Conservation (phyloP, 92 coral and sea anemone genomes). For the Meandrina meandrites region DNA sequence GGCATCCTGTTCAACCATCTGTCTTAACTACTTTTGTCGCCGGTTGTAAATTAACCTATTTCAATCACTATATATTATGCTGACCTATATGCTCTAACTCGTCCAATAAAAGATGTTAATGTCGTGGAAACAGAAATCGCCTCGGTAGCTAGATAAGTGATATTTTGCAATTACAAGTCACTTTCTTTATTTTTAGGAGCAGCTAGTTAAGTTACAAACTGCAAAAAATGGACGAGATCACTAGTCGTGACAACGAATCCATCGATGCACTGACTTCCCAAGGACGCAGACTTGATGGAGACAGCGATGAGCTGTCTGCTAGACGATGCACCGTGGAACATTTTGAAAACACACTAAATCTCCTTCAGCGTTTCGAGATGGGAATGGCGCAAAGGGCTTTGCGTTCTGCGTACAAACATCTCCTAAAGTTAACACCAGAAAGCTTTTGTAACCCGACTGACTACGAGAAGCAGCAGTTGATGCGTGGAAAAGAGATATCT, state of each 20-base stretch:
- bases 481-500: background rate
- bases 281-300: background rate
- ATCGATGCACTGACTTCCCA: background rate
- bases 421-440: background rate
- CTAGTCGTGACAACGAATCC: background rate
- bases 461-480: background rate
- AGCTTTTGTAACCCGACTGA: conserved; percentile 1
- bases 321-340: background rate
- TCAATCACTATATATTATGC: too few species aligned
- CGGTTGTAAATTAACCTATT: too few species aligned
- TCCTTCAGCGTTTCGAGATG: background rate
- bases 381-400: background rate
- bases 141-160: too few species aligned
- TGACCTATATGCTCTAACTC: too few species aligned
- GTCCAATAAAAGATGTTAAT: too few species aligned
- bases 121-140: too few species aligned
- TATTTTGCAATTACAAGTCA: background rate
- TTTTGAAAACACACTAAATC: background rate
- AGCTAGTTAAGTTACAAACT: background rate
- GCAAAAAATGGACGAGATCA: background rate
- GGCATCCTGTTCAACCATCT: too few species aligned
- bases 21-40: too few species aligned
- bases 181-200: background rate
- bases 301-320: background rate
- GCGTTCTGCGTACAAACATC: background rate